Conservation (phyloP, 2,888 invertebrate genomes). For the Augiades crinisus region DNA sequence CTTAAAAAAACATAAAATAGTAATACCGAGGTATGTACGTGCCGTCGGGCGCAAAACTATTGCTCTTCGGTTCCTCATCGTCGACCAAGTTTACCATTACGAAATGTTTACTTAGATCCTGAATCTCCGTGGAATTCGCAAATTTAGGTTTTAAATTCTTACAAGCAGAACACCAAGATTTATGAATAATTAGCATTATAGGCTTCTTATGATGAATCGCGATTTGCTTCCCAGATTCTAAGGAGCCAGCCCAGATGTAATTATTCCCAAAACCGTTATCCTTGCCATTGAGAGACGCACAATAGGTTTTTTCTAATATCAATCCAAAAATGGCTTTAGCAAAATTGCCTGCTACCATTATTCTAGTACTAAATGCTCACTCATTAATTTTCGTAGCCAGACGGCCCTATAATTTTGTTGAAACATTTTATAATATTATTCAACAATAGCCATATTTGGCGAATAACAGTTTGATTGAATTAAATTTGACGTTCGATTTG, state of each 20-base stretch:
- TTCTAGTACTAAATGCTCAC: conserved; percentile 2
- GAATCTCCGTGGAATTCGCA: conserved; percentile 78
- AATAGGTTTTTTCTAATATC: conserved; percentile 51
- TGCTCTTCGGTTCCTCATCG: conserved; percentile 77
- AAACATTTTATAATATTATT: conserved; percentile 28
- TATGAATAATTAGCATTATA: conserved; percentile 84
- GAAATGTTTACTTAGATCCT: conserved; percentile 80
- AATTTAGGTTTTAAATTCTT: conserved; percentile 83
- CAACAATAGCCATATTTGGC: conserved; percentile 9
- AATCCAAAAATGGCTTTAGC: conserved; percentile 53
- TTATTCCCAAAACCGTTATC: conserved; percentile 70
- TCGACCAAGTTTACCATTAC: conserved; percentile 85
- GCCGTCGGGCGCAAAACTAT: conserved; percentile 82
- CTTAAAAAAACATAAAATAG: too few species aligned
- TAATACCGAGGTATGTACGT: conserved; percentile 85
- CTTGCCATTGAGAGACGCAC: conserved; percentile 43
- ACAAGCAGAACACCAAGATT: conserved; percentile 85
- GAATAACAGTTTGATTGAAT: conserved; percentile 30
- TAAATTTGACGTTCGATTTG: conserved; percentile 38
- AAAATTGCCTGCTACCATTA: conserved; percentile 54
- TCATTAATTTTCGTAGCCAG: conserved; percentile 13
- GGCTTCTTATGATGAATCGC: conserved; percentile 77
- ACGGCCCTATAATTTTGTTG: conserved; percentile 12
- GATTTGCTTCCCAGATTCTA: conserved; percentile 65
- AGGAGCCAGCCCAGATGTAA: conserved; percentile 71